Evolutionary conservation across 2,888 invertebrate genomes (phyloP).

Genomic region (Eurytoma californica): DNA sequence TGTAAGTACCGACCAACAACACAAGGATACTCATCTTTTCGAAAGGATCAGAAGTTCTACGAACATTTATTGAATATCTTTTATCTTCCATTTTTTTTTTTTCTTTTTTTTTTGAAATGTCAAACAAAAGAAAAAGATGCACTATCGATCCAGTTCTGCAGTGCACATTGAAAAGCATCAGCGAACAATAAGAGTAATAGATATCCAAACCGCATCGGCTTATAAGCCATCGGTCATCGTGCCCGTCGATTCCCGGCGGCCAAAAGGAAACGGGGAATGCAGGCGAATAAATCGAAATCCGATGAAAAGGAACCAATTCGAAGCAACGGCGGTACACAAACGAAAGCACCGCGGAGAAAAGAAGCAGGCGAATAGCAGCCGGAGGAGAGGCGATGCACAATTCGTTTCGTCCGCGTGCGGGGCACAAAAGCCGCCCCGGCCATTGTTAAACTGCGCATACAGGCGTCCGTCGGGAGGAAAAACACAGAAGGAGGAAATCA

Average conservation of each 20-base stretch:
- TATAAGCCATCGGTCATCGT: slow-evolving; percentile 7
- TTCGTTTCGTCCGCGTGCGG: slow-evolving; percentile 12
- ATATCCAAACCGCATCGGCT: not conserved
- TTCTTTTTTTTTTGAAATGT: too few relatives aligned
- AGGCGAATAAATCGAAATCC: slow-evolving; percentile 17
- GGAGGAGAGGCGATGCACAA: slow-evolving; percentile 5
- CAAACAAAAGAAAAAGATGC: too few relatives aligned
- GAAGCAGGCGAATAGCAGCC: not conserved
- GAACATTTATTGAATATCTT: too few relatives aligned
- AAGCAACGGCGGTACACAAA: not conserved
- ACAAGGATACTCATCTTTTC: too few relatives aligned
- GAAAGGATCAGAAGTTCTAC: too few relatives aligned
- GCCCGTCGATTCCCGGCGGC: not conserved
- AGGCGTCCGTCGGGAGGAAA: not conserved
- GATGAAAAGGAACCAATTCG: slow-evolving; percentile 17
- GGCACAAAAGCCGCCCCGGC: slow-evolving; percentile 14
- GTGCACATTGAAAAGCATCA: too few relatives aligned
- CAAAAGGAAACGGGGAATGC: not conserved
- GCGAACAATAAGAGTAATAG: too few relatives aligned
- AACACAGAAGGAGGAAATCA: not conserved
- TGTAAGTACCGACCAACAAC: too few relatives aligned
- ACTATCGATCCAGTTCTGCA: too few relatives aligned
- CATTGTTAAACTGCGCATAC: not conserved
- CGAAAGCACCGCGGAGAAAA: not conserved
- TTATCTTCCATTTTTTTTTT: too few relatives aligned